Percentiles rank a stretch among this genome's conserved stretches.
Conservation (phyloP, 1,140 invertebrate genomes). For the Achroia grisella region DNA sequence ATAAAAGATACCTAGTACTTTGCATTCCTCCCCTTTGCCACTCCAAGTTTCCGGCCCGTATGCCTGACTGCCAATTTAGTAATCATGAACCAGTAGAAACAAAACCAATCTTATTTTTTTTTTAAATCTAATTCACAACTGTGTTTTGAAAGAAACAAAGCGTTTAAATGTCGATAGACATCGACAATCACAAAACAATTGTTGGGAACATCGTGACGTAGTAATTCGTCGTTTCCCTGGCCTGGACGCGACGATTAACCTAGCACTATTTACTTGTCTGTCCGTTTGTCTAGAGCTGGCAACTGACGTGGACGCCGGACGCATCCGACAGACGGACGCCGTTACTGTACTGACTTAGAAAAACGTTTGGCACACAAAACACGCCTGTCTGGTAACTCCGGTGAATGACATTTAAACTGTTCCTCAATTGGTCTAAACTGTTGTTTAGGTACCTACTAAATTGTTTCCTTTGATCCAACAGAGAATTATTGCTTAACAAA, state of each 20-base stretch:
- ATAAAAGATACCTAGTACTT: too few relatives aligned
- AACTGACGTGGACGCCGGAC: slow-evolving; percentile 67
- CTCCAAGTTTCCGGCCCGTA: too few relatives aligned
- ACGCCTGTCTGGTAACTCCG: slow-evolving; percentile 33
- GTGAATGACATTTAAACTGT: slow-evolving; percentile 39
- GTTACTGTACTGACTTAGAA: slow-evolving; percentile 68
- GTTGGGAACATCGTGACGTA: slow-evolving; percentile 55
- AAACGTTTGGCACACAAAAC: slow-evolving; percentile 61
- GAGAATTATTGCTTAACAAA: too few relatives aligned
- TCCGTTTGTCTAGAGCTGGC: slow-evolving; percentile 47
- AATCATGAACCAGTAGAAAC: neutral
- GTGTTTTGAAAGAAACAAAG: slow-evolving; percentile 15
- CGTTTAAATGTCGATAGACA: slow-evolving; percentile 40
- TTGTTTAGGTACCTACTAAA: neutral
- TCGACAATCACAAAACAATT: slow-evolving; percentile 63
- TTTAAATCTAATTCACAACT: too few relatives aligned
- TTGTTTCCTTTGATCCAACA: too few relatives aligned
- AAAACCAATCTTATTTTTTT: too few relatives aligned
- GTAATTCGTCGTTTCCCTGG: slow-evolving; percentile 68
- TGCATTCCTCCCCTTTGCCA: too few relatives aligned
- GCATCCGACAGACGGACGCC: slow-evolving; percentile 59
- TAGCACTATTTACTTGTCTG: slow-evolving; percentile 69
- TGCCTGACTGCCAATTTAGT: too few relatives aligned
- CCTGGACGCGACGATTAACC: slow-evolving; percentile 65
- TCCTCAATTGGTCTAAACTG: slow-evolving; percentile 34